phyloP scores from a whole-genome alignment of 2,797 vertebrate genomes.

The Morelia viridis region DNA sequence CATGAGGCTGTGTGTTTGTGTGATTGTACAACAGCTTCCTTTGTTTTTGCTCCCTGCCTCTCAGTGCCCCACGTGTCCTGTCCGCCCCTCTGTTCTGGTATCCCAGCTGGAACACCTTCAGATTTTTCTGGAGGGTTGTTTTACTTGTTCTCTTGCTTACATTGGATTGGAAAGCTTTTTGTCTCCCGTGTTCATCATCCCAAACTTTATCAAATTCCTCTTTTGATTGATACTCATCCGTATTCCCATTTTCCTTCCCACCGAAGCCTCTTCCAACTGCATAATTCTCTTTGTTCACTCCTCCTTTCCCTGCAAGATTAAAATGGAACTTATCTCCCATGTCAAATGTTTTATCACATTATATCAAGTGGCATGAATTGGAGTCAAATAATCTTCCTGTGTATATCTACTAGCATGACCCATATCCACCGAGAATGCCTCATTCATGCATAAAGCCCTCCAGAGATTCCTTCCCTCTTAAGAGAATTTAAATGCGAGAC shows the following conservation, averaged over 20 bases:
- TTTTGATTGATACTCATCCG: slow-evolving; percentile 54
- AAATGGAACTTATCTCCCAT: slow-evolving; percentile 99
- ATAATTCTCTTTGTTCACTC: slow-evolving; percentile 64
- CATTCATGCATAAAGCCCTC: slow-evolving; percentile 88
- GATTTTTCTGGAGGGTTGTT: slow-evolving; percentile 67
- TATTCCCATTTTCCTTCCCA: slow-evolving; percentile 64
- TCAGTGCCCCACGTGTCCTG: slow-evolving; percentile 68
- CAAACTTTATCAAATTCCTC: slow-evolving; percentile 49
- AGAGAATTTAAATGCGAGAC: slow-evolving; percentile 70
- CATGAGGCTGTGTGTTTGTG: slow-evolving; percentile 56
- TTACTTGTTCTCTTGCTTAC: slow-evolving; percentile 73
- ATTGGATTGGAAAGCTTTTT: slow-evolving; percentile 66
- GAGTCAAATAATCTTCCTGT: slow-evolving; percentile 99
- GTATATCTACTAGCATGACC: slow-evolving; percentile 99
- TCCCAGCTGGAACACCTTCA: slow-evolving; percentile 59
- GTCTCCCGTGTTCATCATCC: slow-evolving; percentile 30
- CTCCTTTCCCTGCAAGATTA: slow-evolving; percentile 72
- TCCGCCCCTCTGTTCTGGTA: slow-evolving; percentile 55
- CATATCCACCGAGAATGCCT: slow-evolving; percentile 92
- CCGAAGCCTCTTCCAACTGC: slow-evolving; percentile 71
- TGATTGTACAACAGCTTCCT: slow-evolving; percentile 68
- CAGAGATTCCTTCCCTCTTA: slow-evolving; percentile 68
- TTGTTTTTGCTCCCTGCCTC: slow-evolving; percentile 61
- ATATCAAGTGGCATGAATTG: slow-evolving; percentile 99
- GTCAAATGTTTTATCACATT: slow-evolving; percentile 99